Conservation (phyloP, 2,797 vertebrate species). For the Bufotes viridis region DNA sequence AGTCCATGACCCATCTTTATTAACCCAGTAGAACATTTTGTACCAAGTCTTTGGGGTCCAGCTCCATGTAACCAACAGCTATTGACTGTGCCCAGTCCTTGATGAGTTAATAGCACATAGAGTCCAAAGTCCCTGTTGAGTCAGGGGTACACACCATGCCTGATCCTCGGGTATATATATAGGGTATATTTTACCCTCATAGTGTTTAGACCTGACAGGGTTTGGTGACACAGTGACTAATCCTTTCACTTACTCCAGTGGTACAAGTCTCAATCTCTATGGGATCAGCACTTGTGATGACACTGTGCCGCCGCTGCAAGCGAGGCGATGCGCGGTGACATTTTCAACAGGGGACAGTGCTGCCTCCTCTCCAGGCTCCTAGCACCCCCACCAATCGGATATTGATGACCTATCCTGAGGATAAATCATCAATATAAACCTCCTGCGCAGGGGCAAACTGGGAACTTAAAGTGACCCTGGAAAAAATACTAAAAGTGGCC, state of each 20-base stretch:
- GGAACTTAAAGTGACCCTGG: too few species aligned
- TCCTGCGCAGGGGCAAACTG: too few species aligned
- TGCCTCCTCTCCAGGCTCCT: too few species aligned
- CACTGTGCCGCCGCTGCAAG: too few species aligned
- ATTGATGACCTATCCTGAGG: too few species aligned
- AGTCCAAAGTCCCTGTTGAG: neutral
- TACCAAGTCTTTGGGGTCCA: neutral
- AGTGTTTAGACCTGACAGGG: neutral
- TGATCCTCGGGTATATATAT: neutral
- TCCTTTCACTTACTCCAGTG: neutral
- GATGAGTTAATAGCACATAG: neutral
- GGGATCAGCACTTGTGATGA: too few species aligned
- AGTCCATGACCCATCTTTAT: neutral
- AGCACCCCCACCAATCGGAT: too few species aligned
- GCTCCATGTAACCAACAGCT: neutral
- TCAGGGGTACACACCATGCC: neutral
- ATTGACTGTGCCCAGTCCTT: neutral
- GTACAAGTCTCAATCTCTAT: too few species aligned
- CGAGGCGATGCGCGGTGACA: too few species aligned
- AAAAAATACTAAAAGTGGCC: too few species aligned
- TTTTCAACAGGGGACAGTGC: too few species aligned
- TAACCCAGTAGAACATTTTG: slow-evolving; percentile 3
- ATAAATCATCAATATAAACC: too few species aligned
- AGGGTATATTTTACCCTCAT: neutral
- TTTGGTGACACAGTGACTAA: neutral